Evolutionary conservation across 2,113 vertebrate genomes (phyloP).

Genomic region (Emydura subglobosa): DNA sequence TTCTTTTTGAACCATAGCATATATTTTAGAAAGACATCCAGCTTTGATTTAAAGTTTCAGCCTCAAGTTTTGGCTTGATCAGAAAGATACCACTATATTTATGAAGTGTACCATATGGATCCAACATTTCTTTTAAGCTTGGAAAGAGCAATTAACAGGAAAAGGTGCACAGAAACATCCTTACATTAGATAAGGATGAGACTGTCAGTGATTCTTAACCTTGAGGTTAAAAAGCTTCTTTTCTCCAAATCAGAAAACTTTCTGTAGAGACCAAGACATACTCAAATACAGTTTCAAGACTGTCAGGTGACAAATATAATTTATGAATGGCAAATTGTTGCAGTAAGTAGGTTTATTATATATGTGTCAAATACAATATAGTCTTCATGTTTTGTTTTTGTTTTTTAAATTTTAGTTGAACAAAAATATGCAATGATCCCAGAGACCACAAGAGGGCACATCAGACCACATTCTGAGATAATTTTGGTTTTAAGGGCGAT

Average conservation of each 20-base stretch:
- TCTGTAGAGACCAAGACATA: neutral
- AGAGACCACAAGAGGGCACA: constrained; percentile 50
- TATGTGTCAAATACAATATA: neutral
- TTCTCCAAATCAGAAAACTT: neutral
- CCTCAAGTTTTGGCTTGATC: neutral
- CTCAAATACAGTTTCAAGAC: neutral
- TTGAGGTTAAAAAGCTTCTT: neutral
- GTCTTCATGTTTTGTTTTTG: neutral
- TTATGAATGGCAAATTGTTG: neutral
- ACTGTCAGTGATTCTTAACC: neutral
- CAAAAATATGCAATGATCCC: neutral
- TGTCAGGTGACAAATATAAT: neutral
- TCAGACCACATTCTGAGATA: neutral
- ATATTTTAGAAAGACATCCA: neutral
- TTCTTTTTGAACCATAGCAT: neutral
- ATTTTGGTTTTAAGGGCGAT: fast-evolving
- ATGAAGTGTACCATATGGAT: neutral
- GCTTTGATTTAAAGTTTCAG: neutral
- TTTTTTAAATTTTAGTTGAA: neutral
- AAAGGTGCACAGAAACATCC: neutral
- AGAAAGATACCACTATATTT: neutral
- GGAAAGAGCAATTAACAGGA: neutral
- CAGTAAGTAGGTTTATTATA: neutral
- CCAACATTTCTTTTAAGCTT: neutral
- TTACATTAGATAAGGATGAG: neutral